phyloP scores from a whole-genome alignment of 2,888 invertebrate genomes.

The Platynereis dumerilii region DNA sequence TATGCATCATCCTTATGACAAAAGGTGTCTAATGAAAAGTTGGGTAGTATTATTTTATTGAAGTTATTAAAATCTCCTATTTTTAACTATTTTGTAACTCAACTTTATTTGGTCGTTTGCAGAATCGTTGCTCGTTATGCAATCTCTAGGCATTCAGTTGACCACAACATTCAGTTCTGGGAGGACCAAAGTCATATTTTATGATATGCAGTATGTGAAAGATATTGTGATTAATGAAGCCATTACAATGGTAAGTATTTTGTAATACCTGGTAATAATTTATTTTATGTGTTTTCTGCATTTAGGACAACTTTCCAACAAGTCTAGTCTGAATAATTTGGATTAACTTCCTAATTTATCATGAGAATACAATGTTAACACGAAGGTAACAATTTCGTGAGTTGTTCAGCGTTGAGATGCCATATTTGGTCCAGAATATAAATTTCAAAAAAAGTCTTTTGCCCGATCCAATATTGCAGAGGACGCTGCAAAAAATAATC shows the following conservation, averaged over 20 bases:
- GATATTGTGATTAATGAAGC: slow-evolving; percentile 37
- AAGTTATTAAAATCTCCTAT: too few species aligned
- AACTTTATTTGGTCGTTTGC: too few species aligned
- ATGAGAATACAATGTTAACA: not conserved
- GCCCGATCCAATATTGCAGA: too few species aligned
- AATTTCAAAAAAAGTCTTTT: not conserved
- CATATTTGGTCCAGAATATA: not conserved
- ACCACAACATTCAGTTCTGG: slow-evolving; percentile 35
- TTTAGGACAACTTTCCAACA: too few species aligned
- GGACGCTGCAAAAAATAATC: too few species aligned
- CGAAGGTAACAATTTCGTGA: not conserved
- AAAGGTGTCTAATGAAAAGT: too few species aligned
- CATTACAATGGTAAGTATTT: slow-evolving; percentile 35
- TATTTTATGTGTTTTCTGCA: not conserved
- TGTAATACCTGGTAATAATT: too few species aligned
- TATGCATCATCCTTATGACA: too few species aligned
- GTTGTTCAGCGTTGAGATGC: not conserved
- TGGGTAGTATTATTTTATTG: too few species aligned
- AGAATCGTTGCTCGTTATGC: slow-evolving; percentile 35
- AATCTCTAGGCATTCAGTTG: slow-evolving; percentile 33
- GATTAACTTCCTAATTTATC: too few species aligned
- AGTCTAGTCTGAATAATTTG: too few species aligned
- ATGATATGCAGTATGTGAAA: slow-evolving; percentile 25
- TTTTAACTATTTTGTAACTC: too few species aligned
- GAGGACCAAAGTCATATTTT: slow-evolving; percentile 26